Percentiles rank a stretch among this genome's conserved stretches.
Conservation (phyloP, 2,113 vertebrate species). For the Petrocephalus zakoni region DNA sequence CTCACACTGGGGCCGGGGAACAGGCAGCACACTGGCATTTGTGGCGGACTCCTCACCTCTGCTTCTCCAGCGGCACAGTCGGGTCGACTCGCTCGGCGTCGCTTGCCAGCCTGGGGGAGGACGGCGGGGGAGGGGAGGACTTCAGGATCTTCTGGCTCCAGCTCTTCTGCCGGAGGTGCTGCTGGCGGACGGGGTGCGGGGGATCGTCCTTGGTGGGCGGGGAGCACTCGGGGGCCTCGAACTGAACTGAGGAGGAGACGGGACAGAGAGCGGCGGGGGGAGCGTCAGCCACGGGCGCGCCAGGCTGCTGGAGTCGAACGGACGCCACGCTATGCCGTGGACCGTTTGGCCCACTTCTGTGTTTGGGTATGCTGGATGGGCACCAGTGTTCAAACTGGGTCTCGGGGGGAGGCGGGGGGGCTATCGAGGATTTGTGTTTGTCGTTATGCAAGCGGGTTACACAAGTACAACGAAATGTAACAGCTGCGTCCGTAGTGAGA, state of each 20-base stretch:
- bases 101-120: constrained; percentile 51
- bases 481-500: background rate
- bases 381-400: background rate
- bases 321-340: background rate
- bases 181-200: constrained; percentile 47
- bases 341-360: background rate
- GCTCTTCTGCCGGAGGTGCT: constrained; percentile 75
- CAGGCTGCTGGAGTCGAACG: background rate
- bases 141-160: constrained; percentile 76
- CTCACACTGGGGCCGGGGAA: background rate
- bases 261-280: constrained; percentile 10
- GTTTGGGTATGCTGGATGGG: background rate
- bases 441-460: background rate
- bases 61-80: constrained; percentile 78
- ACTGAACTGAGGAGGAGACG: constrained; percentile 70
- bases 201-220: constrained; percentile 63
- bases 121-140: constrained; percentile 42
- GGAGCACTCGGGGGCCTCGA: constrained; percentile 71
- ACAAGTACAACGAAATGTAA: background rate
- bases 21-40: background rate
- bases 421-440: background rate
- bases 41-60: constrained; percentile 64
- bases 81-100: constrained; percentile 68
- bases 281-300: background rate
- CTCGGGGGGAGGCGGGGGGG: no score